Conservation (phyloP, 1,140 invertebrate genomes). For the Drosophila arizonae region DNA sequence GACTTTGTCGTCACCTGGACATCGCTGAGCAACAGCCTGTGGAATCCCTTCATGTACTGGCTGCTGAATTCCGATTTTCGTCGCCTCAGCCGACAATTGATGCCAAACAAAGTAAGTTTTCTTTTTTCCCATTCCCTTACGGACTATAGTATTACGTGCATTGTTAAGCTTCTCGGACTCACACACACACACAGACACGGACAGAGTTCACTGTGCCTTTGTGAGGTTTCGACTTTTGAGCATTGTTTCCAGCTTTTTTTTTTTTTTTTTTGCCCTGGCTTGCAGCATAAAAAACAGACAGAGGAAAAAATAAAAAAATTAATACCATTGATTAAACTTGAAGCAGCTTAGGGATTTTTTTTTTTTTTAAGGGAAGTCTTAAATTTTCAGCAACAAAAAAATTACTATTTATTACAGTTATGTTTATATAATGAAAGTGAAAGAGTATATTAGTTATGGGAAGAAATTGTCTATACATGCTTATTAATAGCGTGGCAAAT, state of each 20-base stretch:
- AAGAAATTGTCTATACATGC: no score
- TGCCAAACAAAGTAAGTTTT: conserved; percentile 88
- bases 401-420: no score
- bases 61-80: conserved; percentile 92
- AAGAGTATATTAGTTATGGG: no score
- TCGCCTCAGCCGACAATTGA: conserved; percentile 89
- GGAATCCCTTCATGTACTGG: conserved; percentile 95
- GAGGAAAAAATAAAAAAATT: no score
- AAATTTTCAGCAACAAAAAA: no score
- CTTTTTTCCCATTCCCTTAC: background rate
- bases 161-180: background rate
- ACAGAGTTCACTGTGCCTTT: background rate
- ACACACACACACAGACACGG: no score
- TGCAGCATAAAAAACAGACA: no score
- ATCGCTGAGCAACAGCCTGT: conserved; percentile 92
- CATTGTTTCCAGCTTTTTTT: background rate
- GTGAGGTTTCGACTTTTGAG: background rate
- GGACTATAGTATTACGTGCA: background rate
- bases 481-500: no score
- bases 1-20: conserved; percentile 93
- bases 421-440: no score
- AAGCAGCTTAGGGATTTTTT: no score
- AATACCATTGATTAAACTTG: no score
- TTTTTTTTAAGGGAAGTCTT: no score
- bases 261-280: background rate